phyloP scores from a whole-genome alignment of 2,888 invertebrate species.

The Ectemnius lituratus region DNA sequence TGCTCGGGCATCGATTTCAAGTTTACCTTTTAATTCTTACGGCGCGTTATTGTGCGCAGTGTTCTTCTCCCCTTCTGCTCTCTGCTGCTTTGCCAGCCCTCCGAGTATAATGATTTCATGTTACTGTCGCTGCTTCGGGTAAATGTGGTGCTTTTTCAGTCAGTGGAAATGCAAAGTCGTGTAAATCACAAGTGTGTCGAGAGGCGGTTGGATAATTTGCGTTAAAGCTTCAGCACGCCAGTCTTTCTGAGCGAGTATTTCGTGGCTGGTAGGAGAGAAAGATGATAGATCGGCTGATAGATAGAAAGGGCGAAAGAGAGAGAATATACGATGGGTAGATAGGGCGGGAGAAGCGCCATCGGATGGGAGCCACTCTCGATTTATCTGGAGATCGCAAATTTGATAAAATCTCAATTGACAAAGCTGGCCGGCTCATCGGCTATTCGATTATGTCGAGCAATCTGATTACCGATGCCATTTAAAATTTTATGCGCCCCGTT shows the following conservation, averaged over 20 bases:
- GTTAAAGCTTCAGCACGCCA: not conserved
- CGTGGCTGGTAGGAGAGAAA: not conserved
- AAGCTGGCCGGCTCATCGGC: constrained; percentile 34
- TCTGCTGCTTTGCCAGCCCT: not conserved
- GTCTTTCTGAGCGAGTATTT: not conserved
- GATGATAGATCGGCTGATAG: too few species aligned
- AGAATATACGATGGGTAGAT: not conserved
- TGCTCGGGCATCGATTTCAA: not conserved
- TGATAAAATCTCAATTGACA: constrained; percentile 47
- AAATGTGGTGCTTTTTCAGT: too few species aligned
- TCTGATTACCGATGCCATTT: constrained; percentile 45
- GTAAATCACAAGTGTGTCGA: not conserved
- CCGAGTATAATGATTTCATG: not conserved
- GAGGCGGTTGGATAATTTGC: not conserved
- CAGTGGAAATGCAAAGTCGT: not conserved
- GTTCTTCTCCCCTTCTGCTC: too few species aligned
- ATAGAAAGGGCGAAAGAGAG: too few species aligned
- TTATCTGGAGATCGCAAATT: constrained; percentile 29
- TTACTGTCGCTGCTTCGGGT: not conserved
- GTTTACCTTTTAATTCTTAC: constrained; percentile 1
- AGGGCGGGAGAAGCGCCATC: not conserved
- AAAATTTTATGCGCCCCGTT: constrained; percentile 40
- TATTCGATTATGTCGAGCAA: constrained; percentile 46
- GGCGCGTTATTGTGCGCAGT: not conserved
- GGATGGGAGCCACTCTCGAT: constrained; percentile 1